phyloP scores from a whole-genome alignment of 2,888 invertebrate genomes.

The Camponotus fellah region DNA sequence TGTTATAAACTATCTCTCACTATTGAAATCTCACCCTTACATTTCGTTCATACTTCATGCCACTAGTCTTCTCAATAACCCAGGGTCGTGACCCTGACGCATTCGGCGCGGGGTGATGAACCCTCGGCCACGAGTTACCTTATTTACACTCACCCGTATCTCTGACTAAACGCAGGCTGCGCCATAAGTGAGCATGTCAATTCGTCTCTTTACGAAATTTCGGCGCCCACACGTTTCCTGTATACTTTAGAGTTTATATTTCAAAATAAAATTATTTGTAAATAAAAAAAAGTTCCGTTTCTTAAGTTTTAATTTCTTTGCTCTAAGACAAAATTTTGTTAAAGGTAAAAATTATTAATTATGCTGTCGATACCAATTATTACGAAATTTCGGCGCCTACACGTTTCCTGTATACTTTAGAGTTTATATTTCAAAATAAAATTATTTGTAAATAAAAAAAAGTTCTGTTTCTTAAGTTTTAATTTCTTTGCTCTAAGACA shows the following conservation, averaged over 20 bases:
- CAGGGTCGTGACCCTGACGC: constrained; percentile 74
- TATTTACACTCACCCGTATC: constrained; percentile 77
- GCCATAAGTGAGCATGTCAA: constrained; percentile 64
- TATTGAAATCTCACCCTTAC: constrained; percentile 22
- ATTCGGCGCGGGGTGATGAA: constrained; percentile 66
- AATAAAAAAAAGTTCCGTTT: background rate
- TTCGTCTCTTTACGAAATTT: constrained; percentile 65
- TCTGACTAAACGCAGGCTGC: constrained; percentile 59
- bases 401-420: constrained; percentile 31
- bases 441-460: background rate
- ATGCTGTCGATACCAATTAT: no score
- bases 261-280: background rate
- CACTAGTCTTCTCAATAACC: constrained; percentile 48
- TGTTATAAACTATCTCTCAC: constrained; percentile 11
- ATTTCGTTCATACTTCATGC: constrained; percentile 25
- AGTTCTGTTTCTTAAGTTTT: background rate
- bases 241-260: background rate
- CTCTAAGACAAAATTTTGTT: background rate
- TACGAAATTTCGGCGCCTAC: constrained; percentile 58
- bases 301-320: background rate
- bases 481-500: background rate
- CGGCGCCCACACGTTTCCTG: constrained; percentile 53
- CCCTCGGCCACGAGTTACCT: constrained; percentile 70
- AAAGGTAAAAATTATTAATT: no score
- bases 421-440: background rate